phyloP scores from a whole-genome alignment of 2,888 invertebrate species.

The Noctuana brunneofusca region DNA sequence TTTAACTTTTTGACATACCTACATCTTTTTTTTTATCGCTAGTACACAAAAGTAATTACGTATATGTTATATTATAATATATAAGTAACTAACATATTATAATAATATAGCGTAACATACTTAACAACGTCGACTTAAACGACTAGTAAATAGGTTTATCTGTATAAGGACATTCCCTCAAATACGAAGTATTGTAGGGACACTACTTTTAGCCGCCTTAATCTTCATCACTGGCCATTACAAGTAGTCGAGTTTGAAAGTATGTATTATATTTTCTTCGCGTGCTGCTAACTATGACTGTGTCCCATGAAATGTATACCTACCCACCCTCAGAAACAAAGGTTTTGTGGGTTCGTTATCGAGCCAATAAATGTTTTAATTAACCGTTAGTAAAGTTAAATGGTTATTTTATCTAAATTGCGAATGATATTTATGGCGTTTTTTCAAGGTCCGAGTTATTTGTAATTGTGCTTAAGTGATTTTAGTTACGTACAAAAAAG shows the following conservation, averaged over 20 bases:
- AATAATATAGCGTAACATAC: no score
- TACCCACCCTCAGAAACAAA: conserved; percentile 16
- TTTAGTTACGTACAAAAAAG: no score
- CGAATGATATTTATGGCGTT: conserved; percentile 14
- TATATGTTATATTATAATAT: no score
- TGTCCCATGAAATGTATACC: conserved; percentile 18
- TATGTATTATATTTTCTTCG: conserved; percentile 32
- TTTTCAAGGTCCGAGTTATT: conserved; percentile 10
- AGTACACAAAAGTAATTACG: no score
- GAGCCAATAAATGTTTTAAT: conserved; percentile 33
- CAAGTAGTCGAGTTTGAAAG: conserved; percentile 20
- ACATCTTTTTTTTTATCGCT: no score
- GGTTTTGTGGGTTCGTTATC: conserved; percentile 30
- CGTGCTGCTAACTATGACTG: conserved; percentile 31
- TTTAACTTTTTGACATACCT: no score
- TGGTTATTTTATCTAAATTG: conserved; percentile 28
- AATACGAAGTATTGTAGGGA: conserved; percentile 3
- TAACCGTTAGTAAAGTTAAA: conserved; percentile 25
- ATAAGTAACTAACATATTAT: no score
- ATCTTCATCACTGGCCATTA: conserved; percentile 30
- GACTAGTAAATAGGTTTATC: no score
- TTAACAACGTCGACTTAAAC: no score
- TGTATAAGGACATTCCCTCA: conserved; percentile 1
- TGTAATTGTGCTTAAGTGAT: not conserved
- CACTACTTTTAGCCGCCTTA: conserved; percentile 12